Evolutionary conservation across 1,140 invertebrate species (phyloP), one percentile per base, ranked within the genome.

Genomic region (Neelides sp.): DNA sequence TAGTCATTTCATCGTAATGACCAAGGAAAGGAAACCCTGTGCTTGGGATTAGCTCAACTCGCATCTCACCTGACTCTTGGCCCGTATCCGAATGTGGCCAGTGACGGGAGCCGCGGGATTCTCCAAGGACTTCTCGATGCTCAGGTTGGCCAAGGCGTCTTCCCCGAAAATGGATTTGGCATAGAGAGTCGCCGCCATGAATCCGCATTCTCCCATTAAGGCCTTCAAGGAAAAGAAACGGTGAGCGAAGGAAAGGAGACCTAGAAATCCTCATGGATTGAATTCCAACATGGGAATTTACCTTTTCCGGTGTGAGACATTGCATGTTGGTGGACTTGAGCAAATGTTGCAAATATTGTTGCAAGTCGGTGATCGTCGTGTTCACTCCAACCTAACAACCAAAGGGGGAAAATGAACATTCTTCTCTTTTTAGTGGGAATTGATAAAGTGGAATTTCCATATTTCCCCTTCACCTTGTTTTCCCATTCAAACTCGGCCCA

Each of bases 401-500:
- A 35, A 36, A 52, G n/a, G n/a, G n/a, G n/a, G n/a, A n/a, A n/a
- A n/a, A n/a, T n/a, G n/a, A n/a, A n/a, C n/a, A n/a, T n/a, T n/a
- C n/a, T n/a, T n/a, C n/a, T n/a, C n/a, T n/a, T n/a, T n/a, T n/a
- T n/a, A n/a, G n/a, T n/a, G n/a, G n/a, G n/a, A n/a, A n/a, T n/a
- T n/a, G n/a, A n/a, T n/a, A n/a, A n/a, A n/a, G n/a, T n/a, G n/a
- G n/a, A n/a, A n/a, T n/a, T n/a, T n/a, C n/a, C n/a, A n/a, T n/a
- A n/a, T n/a, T n/a, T n/a, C n/a, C n/a, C n/a, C n/a, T 12, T n/a
- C 15, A 79, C 90, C 77, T 98, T 98, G 71, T 99, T 99, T 73
- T 99, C 96, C 96, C 96, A 99, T 71, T 99, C 96, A 73, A 99
- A 99, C 73, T 97, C 93, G 1, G 91, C 86, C 96, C 96, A 99